Evolutionary conservation across 2,888 invertebrate species (phyloP).

Genomic region (Parnassius mnemosyne): DNA sequence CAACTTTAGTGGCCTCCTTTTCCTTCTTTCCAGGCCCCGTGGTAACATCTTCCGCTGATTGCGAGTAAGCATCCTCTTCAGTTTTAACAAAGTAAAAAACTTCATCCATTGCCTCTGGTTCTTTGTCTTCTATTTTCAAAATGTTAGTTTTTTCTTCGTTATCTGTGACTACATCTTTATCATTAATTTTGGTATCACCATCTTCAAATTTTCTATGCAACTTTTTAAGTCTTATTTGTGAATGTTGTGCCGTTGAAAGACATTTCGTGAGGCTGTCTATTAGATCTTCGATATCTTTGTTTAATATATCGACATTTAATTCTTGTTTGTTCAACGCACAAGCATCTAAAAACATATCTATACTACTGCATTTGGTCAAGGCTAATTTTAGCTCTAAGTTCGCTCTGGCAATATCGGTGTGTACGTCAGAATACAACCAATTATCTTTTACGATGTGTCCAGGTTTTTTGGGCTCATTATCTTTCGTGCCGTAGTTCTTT

Average conservation of each 20-base stretch:
- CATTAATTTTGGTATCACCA: conserved; percentile 31
- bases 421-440: conserved; percentile 72
- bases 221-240: conserved; percentile 64
- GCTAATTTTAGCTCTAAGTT: conserved; percentile 65
- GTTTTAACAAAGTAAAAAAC: conserved; percentile 72
- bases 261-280: conserved; percentile 62
- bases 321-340: conserved; percentile 64
- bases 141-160: conserved; percentile 37
- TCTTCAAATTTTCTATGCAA: conserved; percentile 50
- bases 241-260: conserved; percentile 55
- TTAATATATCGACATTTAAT: conserved; percentile 55
- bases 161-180: conserved; percentile 40
- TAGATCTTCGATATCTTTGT: conserved; percentile 64
- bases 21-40: conserved; percentile 68
- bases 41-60: conserved; percentile 50
- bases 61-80: conserved; percentile 52
- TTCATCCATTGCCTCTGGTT: conserved; percentile 65
- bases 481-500: conserved; percentile 59
- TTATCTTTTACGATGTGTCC: conserved; percentile 52
- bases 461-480: conserved; percentile 47
- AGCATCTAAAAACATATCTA: conserved; percentile 69
- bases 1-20: conserved; percentile 60
- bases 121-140: conserved; percentile 59
- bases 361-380: conserved; percentile 56
- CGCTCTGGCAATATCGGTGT: conserved; percentile 59